Percentiles rank a stretch among this genome's conserved stretches.
These are phyloP conservation scores for Gorsachius magnificus DNA, from an alignment of 2,797 vertebrate species.

Conservation along the genomic window DNA sequence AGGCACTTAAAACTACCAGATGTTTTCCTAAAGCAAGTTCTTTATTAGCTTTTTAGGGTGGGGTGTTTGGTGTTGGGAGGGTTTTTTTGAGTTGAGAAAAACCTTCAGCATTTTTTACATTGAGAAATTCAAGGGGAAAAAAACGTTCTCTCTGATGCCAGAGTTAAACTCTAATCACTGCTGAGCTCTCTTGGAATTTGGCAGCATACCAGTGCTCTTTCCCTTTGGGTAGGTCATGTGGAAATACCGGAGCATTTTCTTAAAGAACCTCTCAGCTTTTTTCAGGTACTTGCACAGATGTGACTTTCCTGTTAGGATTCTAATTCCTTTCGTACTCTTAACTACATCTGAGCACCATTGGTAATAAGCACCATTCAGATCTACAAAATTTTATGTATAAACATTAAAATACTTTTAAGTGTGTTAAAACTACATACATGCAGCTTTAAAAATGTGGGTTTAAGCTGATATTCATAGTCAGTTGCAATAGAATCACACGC, in stretches of 20 bases:
- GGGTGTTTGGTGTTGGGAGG: background rate
- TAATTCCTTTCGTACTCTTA: background rate
- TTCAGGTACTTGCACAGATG: slow-evolving; percentile 30
- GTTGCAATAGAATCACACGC: background rate
- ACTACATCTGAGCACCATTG: background rate
- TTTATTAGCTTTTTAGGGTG: slow-evolving; percentile 42
- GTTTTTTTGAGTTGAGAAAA: slow-evolving; percentile 14
- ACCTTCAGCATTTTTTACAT: background rate
- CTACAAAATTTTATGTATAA: background rate
- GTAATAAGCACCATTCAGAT: background rate
- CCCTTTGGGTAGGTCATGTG: slow-evolving; percentile 48
- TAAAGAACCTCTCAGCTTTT: slow-evolving; percentile 49
- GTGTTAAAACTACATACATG: background rate
- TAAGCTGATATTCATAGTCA: background rate
- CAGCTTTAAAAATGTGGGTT: background rate
- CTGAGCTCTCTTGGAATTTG: slow-evolving; percentile 65
- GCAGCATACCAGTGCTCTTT: slow-evolving; percentile 43
- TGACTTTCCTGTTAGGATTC: background rate
- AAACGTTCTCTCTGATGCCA: slow-evolving; percentile 40
- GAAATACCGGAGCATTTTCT: slow-evolving; percentile 52
- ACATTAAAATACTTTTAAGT: background rate
- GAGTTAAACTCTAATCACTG: slow-evolving; percentile 67
- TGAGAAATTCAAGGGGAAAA: background rate
- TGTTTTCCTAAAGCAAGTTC: slow-evolving; percentile 49
- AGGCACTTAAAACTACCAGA: slow-evolving; percentile 19